phyloP scores from a whole-genome alignment of 2,888 invertebrate genomes.

The Ochropacha duplaris region DNA sequence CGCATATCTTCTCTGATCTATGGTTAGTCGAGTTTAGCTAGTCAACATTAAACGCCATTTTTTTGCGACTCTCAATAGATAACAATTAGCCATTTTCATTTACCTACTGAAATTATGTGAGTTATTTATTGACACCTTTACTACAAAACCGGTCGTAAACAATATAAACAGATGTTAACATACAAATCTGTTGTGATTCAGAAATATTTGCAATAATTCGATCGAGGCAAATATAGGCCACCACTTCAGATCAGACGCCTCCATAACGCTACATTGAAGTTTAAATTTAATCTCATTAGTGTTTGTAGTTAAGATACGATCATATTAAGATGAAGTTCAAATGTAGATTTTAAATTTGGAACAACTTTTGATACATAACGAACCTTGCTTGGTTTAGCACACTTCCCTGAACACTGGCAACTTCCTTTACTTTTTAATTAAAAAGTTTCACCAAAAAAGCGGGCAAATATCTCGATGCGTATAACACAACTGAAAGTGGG shows the following conservation, averaged over 20 bases:
- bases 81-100: too few species aligned
- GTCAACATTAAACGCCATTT: constrained; percentile 2
- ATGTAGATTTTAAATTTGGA: background rate
- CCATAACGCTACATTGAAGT: constrained; percentile 31
- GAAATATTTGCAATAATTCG: constrained; percentile 55
- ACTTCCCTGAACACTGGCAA: constrained; percentile 5
- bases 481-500: constrained; percentile 60
- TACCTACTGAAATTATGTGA: constrained; percentile 8
- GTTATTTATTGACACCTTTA: background rate
- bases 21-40: constrained; percentile 16
- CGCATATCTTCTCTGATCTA: constrained; percentile 36
- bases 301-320: constrained; percentile 10
- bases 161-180: background rate
- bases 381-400: background rate
- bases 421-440: constrained; percentile 6
- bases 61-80: too few species aligned
- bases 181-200: constrained; percentile 30
- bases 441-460: constrained; percentile 39
- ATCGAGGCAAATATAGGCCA: constrained; percentile 55
- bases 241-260: constrained; percentile 41
- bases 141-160: constrained; percentile 16
- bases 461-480: constrained; percentile 56
- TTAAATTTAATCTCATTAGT: constrained; percentile 25
- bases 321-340: background rate
- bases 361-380: constrained; percentile 14